phyloP scores from a whole-genome alignment of 2,113 vertebrate genomes.

The Pelvicachromis taeniatus region DNA sequence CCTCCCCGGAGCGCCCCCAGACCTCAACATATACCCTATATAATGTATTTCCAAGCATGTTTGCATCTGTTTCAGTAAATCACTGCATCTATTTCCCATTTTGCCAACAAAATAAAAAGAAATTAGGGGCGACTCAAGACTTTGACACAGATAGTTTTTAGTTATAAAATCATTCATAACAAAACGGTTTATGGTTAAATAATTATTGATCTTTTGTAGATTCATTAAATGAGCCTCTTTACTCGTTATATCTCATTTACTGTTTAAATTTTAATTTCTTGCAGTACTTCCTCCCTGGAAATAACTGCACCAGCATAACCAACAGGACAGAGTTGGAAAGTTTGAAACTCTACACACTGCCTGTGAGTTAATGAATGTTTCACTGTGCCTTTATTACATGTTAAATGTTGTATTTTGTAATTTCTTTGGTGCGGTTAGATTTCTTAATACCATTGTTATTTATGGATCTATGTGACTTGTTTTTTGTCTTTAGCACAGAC shows the following conservation, averaged over 20 bases:
- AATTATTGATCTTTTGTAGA: background rate
- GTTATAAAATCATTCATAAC: background rate
- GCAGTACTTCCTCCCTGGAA: conserved; percentile 75
- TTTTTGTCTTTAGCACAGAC: background rate
- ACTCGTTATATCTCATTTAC: background rate
- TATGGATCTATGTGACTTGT: background rate
- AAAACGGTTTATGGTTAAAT: background rate
- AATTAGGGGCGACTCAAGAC: background rate
- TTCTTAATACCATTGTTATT: background rate
- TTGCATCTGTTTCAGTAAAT: background rate
- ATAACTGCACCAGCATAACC: conserved; percentile 42
- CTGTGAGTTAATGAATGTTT: conserved; percentile 66
- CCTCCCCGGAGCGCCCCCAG: background rate
- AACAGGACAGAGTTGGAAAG: conserved; percentile 58
- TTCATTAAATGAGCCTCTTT: background rate
- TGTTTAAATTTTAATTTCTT: background rate
- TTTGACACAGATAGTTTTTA: background rate
- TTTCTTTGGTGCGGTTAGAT: background rate
- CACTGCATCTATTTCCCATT: background rate
- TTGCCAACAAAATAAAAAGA: background rate
- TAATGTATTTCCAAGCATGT: background rate
- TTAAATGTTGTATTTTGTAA: background rate
- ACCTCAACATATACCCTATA: background rate
- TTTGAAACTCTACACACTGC: conserved; percentile 74
- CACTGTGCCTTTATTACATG: background rate